A percentile compares a stretch with the other conserved stretches of the same genome.
phyloP scores from a whole-genome alignment of 2,797 vertebrate genomes.

The Enteromius fasciolatus region DNA sequence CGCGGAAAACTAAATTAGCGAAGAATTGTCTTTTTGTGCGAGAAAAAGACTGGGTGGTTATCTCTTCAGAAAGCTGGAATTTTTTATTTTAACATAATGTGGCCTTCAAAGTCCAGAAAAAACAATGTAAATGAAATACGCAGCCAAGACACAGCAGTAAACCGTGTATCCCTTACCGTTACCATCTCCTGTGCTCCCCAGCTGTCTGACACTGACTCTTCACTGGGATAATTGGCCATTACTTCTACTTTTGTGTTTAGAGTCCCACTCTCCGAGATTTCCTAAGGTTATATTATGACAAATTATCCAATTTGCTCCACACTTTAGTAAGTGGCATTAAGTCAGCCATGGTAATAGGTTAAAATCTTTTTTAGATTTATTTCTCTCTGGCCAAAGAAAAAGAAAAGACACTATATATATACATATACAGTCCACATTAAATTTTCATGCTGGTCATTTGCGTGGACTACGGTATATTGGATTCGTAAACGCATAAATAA shows the following conservation, averaged over 20 bases:
- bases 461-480: constrained; percentile 32
- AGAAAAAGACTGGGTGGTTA: not conserved
- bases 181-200: constrained; percentile 52
- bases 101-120: constrained; percentile 3
- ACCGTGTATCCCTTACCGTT: constrained; percentile 43
- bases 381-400: constrained; percentile 2
- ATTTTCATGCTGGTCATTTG: constrained; percentile 20
- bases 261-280: constrained; percentile 53
- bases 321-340: constrained; percentile 41
- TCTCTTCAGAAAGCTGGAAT: not conserved
- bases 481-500: constrained; percentile 34
- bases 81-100: constrained; percentile 30
- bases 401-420: not conserved
- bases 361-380: constrained; percentile 32
- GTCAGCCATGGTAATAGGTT: constrained; percentile 39
- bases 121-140: constrained; percentile 17
- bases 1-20: not conserved
- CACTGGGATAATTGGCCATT: constrained; percentile 62
- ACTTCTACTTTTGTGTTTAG: constrained; percentile 59
- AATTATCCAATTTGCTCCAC: constrained; percentile 59
- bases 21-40: not conserved
- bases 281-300: constrained; percentile 63
- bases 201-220: constrained; percentile 58
- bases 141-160: constrained; percentile 33
- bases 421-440: constrained; percentile 2